A percentile compares a stretch with the other conserved stretches of the same genome.
Conservation (phyloP, 2,888 invertebrate genomes). For the Acronicta alni region DNA sequence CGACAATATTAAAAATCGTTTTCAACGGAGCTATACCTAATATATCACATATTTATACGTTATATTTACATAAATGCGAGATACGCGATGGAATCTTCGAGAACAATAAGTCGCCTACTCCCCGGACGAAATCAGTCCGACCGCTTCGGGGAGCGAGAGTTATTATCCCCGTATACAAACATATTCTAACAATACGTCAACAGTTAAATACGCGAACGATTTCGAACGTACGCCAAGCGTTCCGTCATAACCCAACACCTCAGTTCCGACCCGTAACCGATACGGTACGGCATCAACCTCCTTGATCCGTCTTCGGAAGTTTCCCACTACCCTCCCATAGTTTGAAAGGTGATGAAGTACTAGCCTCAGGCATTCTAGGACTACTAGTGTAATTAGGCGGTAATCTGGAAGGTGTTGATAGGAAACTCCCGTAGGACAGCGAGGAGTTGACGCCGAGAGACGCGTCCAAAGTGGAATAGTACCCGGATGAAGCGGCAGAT, state of each 20-base stretch:
- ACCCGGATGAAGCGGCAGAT: constrained; percentile 86
- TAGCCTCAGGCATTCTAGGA: constrained; percentile 78
- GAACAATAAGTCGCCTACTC: constrained; percentile 86
- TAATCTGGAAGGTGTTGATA: constrained; percentile 80
- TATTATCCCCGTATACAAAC: constrained; percentile 78
- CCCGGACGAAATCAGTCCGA: constrained; percentile 61
- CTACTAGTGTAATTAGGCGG: constrained; percentile 84
- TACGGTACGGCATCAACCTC: constrained; percentile 76
- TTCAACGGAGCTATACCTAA: constrained; percentile 43
- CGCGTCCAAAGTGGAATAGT: constrained; percentile 85
- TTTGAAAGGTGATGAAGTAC: constrained; percentile 79
- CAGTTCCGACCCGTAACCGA: constrained; percentile 69
- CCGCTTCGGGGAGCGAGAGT: constrained; percentile 77
- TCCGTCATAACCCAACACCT: constrained; percentile 75
- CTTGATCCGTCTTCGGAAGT: constrained; percentile 75
- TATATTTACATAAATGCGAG: constrained; percentile 48
- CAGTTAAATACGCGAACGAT: constrained; percentile 66
- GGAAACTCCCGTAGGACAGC: constrained; percentile 82
- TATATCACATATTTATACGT: constrained; percentile 53
- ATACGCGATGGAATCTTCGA: constrained; percentile 58
- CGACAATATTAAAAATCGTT: constrained; percentile 49
- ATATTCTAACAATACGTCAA: constrained; percentile 48
- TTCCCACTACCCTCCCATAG: constrained; percentile 77
- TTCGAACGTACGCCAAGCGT: constrained; percentile 64
- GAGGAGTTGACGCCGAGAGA: constrained; percentile 86